phyloP scores from a whole-genome alignment of 2,888 invertebrate species.

The Heterodera filipjevi region DNA sequence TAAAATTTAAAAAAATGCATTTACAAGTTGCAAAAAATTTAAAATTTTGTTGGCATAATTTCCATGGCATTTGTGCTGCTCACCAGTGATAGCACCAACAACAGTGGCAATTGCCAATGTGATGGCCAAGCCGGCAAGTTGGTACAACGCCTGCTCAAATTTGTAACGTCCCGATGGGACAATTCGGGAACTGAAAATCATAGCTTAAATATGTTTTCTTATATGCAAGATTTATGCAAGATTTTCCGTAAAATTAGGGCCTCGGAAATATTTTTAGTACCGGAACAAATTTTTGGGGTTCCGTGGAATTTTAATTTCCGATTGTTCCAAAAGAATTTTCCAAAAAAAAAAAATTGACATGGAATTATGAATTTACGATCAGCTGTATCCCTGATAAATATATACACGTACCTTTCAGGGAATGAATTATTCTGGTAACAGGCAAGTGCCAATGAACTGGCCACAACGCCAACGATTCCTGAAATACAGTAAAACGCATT shows the following conservation, averaged over 20 bases:
- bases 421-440: conserved; percentile 26
- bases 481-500: not conserved
- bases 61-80: not conserved
- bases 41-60: too few relatives aligned
- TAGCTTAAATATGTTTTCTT: too few relatives aligned
- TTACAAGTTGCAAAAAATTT: not conserved
- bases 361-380: too few relatives aligned
- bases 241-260: too few relatives aligned
- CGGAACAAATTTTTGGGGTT: too few relatives aligned
- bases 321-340: too few relatives aligned
- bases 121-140: conserved; percentile 76
- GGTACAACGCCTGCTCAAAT: conserved; percentile 77
- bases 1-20: conserved; percentile 32
- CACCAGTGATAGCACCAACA: conserved; percentile 75
- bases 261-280: too few relatives aligned
- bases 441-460: conserved; percentile 37
- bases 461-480: conserved; percentile 37
- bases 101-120: conserved; percentile 76
- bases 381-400: too few relatives aligned
- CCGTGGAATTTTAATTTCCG: too few relatives aligned
- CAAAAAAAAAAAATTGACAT: too few relatives aligned
- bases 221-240: too few relatives aligned
- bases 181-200: conserved; percentile 27
- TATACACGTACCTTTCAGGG: conserved; percentile 36
- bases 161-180: conserved; percentile 71